Evolutionary conservation across 2,113 vertebrate species (phyloP).

Genomic region (Copsychus sechellarum): DNA sequence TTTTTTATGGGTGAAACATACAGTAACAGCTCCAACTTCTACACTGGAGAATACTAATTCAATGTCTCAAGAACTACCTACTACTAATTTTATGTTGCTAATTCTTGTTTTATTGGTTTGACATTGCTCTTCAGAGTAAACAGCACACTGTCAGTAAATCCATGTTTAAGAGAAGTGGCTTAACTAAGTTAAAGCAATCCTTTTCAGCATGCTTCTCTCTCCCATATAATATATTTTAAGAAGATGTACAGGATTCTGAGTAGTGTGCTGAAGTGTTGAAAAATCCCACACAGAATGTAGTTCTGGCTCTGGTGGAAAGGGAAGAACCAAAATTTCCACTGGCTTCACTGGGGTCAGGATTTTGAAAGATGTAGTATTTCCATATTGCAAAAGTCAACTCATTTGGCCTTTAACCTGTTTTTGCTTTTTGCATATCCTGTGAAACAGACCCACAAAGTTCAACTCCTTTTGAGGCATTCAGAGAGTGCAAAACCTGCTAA

Average conservation of each 20-base stretch:
- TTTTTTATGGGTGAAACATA: background rate
- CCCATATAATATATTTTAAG: background rate
- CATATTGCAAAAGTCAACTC: background rate
- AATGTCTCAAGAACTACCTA: background rate
- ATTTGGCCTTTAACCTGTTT: background rate
- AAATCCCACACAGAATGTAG: background rate
- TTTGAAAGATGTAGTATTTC: background rate
- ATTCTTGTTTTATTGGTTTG: slow-evolving; percentile 33
- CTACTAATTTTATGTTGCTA: background rate
- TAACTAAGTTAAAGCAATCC: background rate
- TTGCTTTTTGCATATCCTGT: background rate
- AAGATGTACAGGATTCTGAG: background rate
- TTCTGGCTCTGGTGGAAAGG: background rate
- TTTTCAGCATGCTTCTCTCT: background rate
- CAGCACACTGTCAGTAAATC: background rate
- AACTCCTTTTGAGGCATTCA: background rate
- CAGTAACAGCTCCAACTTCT: background rate
- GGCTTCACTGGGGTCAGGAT: background rate
- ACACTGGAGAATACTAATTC: background rate
- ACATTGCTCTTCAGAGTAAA: background rate
- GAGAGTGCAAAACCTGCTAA: background rate
- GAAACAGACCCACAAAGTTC: background rate
- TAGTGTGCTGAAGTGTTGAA: background rate
- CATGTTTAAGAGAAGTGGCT: background rate
- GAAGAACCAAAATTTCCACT: background rate